Evolutionary conservation across 2,888 invertebrate species (phyloP).

Genomic region (Ischnura elegans): DNA sequence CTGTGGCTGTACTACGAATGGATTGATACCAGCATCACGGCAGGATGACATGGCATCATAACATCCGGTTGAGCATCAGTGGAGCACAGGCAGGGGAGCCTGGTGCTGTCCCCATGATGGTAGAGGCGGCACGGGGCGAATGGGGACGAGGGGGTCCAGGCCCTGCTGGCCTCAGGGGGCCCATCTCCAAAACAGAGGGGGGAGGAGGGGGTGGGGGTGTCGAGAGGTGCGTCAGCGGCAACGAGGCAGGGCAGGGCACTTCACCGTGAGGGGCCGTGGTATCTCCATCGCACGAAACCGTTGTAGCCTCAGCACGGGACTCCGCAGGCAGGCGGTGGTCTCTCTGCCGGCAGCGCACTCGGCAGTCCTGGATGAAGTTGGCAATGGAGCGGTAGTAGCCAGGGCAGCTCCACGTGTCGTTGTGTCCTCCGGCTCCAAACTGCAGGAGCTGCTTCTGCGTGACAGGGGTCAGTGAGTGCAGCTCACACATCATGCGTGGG

Average conservation of each 20-base stretch:
- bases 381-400: conserved; percentile 82
- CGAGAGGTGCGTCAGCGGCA: not conserved
- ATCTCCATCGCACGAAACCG: not conserved
- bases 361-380: conserved; percentile 71
- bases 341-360: conserved; percentile 3
- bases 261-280: not conserved
- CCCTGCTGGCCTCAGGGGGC: conserved; percentile 44
- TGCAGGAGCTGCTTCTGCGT: conserved; percentile 87
- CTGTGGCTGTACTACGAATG: not conserved
- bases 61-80: not conserved
- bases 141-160: conserved; percentile 42
- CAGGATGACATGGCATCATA: not conserved
- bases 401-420: conserved; percentile 95
- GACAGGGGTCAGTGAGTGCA: conserved; percentile 85
- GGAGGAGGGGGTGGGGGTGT: not conserved
- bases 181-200: not conserved
- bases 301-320: too few relatives aligned
- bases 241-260: too few relatives aligned
- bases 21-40: too few relatives aligned
- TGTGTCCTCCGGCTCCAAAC: conserved; percentile 92
- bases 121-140: not conserved
- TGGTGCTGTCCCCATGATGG: not conserved
- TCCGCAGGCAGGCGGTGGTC: too few relatives aligned
- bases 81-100: not conserved
- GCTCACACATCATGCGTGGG: conserved; percentile 91